These are phyloP conservation scores for Laupala kohalensis DNA, from an alignment of 1,140 invertebrate species.

Conservation along the genomic window DNA sequence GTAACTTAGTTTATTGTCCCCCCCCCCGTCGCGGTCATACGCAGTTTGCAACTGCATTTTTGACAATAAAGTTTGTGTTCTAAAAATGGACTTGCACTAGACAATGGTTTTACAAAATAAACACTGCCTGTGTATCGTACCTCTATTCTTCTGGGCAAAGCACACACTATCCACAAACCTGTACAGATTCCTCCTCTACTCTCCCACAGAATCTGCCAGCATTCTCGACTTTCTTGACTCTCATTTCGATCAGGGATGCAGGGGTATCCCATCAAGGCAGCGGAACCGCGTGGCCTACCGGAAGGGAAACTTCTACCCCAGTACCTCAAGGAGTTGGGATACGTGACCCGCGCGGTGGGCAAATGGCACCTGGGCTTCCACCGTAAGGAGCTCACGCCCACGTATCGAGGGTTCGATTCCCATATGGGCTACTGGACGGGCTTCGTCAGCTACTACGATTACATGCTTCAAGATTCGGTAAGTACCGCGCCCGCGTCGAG, in stretches of 20 bases:
- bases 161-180: background rate
- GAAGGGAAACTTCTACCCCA: slow-evolving; percentile 36
- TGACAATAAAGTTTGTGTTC: background rate
- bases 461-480: slow-evolving; percentile 22
- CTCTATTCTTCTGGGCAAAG: background rate
- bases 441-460: slow-evolving; percentile 31
- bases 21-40: too few species aligned
- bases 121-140: too few species aligned
- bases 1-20: too few species aligned
- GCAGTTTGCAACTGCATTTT: too few species aligned
- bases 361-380: slow-evolving; percentile 38
- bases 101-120: too few species aligned
- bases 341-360: slow-evolving; percentile 35
- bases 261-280: slow-evolving; percentile 38
- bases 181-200: background rate
- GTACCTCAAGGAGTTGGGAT: slow-evolving; percentile 32
- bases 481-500: background rate
- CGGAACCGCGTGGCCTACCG: slow-evolving; percentile 40
- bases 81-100: background rate
- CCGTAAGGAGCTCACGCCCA: slow-evolving; percentile 27
- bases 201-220: background rate
- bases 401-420: slow-evolving; percentile 30
- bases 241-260: slow-evolving; percentile 38
- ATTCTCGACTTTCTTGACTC: background rate
- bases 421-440: slow-evolving; percentile 33